Conservation (phyloP, 2,113 vertebrate genomes). For the Corydoras maculifer region DNA sequence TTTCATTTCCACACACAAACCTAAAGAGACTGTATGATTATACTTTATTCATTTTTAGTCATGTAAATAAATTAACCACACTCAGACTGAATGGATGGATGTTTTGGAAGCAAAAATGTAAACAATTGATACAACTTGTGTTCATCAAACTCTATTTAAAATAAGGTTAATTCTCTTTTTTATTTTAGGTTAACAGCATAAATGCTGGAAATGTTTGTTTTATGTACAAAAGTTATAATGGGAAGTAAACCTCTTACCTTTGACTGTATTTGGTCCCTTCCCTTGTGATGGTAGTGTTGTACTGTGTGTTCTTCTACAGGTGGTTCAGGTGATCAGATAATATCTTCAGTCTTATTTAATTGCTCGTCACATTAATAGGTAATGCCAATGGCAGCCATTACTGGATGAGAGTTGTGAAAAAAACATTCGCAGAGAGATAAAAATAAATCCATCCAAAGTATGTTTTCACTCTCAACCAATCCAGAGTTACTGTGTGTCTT, state of each 20-base stretch:
- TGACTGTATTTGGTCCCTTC: constrained; percentile 1
- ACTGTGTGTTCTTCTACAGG: background rate
- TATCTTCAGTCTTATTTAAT: constrained; percentile 14
- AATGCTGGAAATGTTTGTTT: background rate
- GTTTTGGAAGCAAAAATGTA: background rate
- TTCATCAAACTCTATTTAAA: too few species aligned
- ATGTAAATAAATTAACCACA: too few species aligned
- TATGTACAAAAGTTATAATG: background rate
- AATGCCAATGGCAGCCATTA: constrained; percentile 25
- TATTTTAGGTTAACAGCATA: too few species aligned
- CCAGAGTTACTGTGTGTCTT: constrained; percentile 17
- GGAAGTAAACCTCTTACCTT: constrained; percentile 24
- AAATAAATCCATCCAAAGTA: constrained; percentile 24
- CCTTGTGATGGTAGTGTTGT: background rate
- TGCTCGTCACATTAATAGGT: constrained; percentile 3
- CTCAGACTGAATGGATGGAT: too few species aligned
- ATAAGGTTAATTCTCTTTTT: too few species aligned
- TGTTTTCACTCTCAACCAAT: constrained; percentile 11
- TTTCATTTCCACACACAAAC: too few species aligned
- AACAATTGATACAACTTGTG: too few species aligned
- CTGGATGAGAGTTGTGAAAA: constrained; percentile 14
- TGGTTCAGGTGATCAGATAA: background rate
- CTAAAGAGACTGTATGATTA: too few species aligned
- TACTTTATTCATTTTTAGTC: too few species aligned
- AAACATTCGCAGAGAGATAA: constrained; percentile 20